Base-by-base conservation (phyloP, 2,888 invertebrate genomes). In the Augochlorella aurata region DNA sequence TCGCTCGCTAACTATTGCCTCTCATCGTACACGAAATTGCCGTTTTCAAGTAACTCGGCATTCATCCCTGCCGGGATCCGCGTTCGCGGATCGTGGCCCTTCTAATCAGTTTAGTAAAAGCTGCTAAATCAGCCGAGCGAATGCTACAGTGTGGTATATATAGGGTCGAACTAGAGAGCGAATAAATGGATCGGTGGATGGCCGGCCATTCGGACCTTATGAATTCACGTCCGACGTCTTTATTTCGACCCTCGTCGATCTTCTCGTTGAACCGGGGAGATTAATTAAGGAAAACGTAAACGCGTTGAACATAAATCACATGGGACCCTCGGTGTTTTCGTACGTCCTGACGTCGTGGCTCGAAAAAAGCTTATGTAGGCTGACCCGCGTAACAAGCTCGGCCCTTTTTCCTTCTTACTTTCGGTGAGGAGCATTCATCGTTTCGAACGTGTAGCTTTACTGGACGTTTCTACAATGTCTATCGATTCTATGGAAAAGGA, bases 201-300 rank as follows among this genome's bases (percentile, higher is more conserved):
- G n/a, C 21, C 18, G 38, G n/a, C 21, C 61, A 0, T 44, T 38
- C 44, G 49, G 47, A 47, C 52, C 50, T 71, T 70, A 38, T 54
- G 52, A 44, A 54, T 71, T 71, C 66, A 16, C n/a, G 52, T 38
- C 66, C 0, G 2, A 52, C 71, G 47, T 72, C 49, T 65, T 77
- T 52, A 18, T 52, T 71, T 65, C 18, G 58, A 21, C 52, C 45
- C 50, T 65, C 49, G 65, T 71, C 67, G 67, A 77, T 63, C 66
- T 49, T 54, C 50, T 18, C 38, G 45, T 29, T 29, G 14, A 18
- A 54, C n/a, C 18, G 47, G 66, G 21, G 67, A 49, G 67, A 77
- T 72, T 77, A 77, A 77, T 77, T 77, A 72, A 72, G 54, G 65
- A 29, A 49, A 44, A 58, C 66, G 71, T 45, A 52, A 71, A 58